Conservation (phyloP, 1,140 invertebrate genomes). For the Drosophila biarmipes region DNA sequence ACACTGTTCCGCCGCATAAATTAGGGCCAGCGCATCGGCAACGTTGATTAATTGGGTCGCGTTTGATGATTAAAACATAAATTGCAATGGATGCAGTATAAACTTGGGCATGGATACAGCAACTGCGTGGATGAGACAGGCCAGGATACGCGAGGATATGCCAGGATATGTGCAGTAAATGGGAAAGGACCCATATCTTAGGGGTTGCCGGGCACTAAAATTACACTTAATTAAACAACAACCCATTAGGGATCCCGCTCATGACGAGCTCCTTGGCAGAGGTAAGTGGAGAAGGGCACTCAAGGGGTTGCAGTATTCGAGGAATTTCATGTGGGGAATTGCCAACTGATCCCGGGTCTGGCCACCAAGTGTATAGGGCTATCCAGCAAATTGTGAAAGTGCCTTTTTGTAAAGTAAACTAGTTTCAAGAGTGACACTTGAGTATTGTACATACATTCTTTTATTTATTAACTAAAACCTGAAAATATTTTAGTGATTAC, state of each 20-base stretch:
- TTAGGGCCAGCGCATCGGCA: conserved; percentile 35
- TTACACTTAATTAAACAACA: conserved; percentile 78
- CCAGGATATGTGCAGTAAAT: neutral
- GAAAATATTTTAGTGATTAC: no score
- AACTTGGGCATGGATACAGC: conserved; percentile 26
- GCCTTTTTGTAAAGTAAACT: neutral
- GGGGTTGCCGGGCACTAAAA: conserved; percentile 67
- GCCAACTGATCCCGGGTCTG: neutral
- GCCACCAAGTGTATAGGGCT: neutral
- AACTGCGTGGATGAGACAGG: conserved; percentile 1
- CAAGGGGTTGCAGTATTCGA: conserved; percentile 14
- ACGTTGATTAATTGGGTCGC: conserved; percentile 76
- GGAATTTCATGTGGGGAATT: conserved; percentile 9
- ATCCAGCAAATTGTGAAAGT: neutral
- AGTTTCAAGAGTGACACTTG: no score
- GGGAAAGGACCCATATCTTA: conserved; percentile 1
- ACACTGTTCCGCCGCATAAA: conserved; percentile 77
- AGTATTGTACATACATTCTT: no score
- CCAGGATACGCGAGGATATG: neutral
- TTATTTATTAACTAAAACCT: no score
- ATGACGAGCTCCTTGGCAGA: conserved; percentile 5
- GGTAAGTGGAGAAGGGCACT: neutral
- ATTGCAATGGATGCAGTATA: conserved; percentile 68
- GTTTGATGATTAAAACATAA: conserved; percentile 82
- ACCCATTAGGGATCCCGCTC: conserved; percentile 66